Conservation (phyloP, 2,888 invertebrate species). For the Acronicta psi region DNA sequence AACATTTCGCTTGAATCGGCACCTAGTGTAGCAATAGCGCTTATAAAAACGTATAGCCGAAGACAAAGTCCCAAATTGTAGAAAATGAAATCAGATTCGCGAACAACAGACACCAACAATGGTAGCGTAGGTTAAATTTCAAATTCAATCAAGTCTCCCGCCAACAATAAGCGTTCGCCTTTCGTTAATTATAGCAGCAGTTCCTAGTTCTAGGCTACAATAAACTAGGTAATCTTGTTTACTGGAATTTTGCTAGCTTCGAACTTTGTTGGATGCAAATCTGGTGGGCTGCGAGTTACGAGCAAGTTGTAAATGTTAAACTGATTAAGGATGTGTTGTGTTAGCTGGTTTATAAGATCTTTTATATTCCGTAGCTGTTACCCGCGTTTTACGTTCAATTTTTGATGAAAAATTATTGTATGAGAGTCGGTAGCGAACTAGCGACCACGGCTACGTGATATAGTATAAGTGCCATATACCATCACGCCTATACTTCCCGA, state of each 20-base stretch:
- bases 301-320: conserved; percentile 37
- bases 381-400: too few species aligned
- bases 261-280: conserved; percentile 70
- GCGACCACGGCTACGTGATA: too few species aligned
- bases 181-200: conserved; percentile 69
- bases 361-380: too few species aligned
- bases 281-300: conserved; percentile 41
- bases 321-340: conserved; percentile 13
- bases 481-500: too few species aligned
- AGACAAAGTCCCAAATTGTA: too few species aligned
- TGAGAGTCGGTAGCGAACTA: too few species aligned
- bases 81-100: conserved; percentile 14
- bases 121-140: conserved; percentile 46
- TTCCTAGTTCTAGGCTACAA: conserved; percentile 62
- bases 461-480: too few species aligned
- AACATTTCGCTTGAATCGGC: too few species aligned
- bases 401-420: too few species aligned
- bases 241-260: conserved; percentile 64
- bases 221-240: conserved; percentile 75
- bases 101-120: conserved; percentile 11
- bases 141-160: conserved; percentile 60
- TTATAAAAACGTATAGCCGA: too few species aligned
- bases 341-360: conserved; percentile 2
- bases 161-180: conserved; percentile 63
- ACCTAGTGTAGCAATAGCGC: too few species aligned